These are phyloP conservation scores for Pithys albifrons DNA, from an alignment of 2,113 vertebrate genomes.

Conservation along the genomic window DNA sequence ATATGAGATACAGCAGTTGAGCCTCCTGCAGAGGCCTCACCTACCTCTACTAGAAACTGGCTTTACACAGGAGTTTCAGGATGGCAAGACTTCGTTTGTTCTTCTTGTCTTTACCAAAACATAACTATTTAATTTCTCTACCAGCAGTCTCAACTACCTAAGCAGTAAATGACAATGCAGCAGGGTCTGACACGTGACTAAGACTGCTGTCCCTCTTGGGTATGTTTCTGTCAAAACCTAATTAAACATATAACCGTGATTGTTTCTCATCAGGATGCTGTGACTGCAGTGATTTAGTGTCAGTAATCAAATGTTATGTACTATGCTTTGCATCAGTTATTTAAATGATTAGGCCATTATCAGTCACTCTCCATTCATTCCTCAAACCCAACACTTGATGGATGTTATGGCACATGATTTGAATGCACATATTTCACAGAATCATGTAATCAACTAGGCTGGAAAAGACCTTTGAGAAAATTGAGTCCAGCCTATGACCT, in stretches of 20 bases:
- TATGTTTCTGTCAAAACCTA: constrained; percentile 12
- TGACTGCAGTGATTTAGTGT: not conserved
- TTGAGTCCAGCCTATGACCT: too few species aligned
- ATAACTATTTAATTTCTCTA: not conserved
- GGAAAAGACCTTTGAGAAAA: too few species aligned
- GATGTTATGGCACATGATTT: not conserved
- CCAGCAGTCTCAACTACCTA: not conserved
- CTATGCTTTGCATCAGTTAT: not conserved
- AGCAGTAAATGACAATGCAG: not conserved
- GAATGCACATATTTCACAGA: not conserved
- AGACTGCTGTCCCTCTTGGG: not conserved
- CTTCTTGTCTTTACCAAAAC: not conserved
- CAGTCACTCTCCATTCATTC: not conserved
- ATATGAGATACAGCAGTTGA: not conserved
- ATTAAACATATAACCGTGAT: not conserved
- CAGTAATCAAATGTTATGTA: constrained; percentile 8
- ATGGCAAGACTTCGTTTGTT: not conserved
- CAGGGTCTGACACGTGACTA: not conserved
- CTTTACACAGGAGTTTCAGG: not conserved
- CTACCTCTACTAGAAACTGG: not conserved
- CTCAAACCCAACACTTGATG: not conserved
- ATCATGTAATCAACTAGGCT: too few species aligned
- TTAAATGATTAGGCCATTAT: not conserved
- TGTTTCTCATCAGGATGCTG: not conserved
- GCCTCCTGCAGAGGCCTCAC: not conserved